Evolutionary conservation across 1,140 invertebrate species (phyloP), one percentile per base, ranked within the genome.

Genomic region (Onthophagus taurus): DNA sequence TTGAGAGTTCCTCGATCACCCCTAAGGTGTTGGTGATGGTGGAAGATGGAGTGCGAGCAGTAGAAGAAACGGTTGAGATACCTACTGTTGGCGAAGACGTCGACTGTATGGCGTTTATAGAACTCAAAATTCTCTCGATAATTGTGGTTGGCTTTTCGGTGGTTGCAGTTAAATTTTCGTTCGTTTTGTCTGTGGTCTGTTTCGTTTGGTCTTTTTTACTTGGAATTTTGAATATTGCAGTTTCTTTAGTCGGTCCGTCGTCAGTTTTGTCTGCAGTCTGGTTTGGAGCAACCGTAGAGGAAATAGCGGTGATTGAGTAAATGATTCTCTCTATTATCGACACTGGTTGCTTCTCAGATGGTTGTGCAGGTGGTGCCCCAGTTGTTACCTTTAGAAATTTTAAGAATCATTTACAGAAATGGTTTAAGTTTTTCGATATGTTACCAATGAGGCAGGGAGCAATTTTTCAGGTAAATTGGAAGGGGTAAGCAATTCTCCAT

Each of bases 131-230:
- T 52, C 51, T 57, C 50, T 64, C 60, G 38, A 64, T 64, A 29
- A 64, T 55, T 7, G 62, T 64, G 7, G 61, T 64, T n/a, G 60
- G 60, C 56, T 59, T 61, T 52, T 62, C 61, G 31, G 55, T 64
- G 20, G 61, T 64, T 35, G 36, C 4, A 8, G 44, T 12, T 23
- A 35, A 20, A n/a, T 23, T 9, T 42, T 57, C 50, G 42, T 49
- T 37, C 18, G 42, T 31, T 50, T 20, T 44, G 38, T 41, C 38
- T 14, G 43, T 51, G 19, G 54, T 55, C 49, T 58, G 52, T 49
- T 24, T 29, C 51, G 45, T 34, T 44, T 44, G 51, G 14, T 53
- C 36, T 48, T 52, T 58, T 54, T 57, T 60, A 12, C 46, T 48
- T 13, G 59, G 51, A 37, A 64, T 44, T 52, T 55, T 62, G 36